A percentile compares a stretch with the other conserved stretches of the same genome.
Evolutionary conservation across 2,113 vertebrate genomes (phyloP).

Genomic region (Notarius lentiginosus): DNA sequence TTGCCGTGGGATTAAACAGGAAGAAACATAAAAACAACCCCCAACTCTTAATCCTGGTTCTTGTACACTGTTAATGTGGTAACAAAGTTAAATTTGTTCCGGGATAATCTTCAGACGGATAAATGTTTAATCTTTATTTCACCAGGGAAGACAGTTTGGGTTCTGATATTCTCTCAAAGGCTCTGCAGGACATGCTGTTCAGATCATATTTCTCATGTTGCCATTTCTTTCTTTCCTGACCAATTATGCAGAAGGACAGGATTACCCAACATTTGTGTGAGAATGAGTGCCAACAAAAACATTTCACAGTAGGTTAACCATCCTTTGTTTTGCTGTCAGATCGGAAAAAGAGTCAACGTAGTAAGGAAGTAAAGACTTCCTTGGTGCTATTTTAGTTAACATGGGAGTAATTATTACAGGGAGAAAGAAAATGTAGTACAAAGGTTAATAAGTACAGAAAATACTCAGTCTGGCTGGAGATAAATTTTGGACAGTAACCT

Average conservation of each 20-base stretch:
- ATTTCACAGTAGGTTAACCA: slow-evolving; percentile 18
- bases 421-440: neutral
- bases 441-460: neutral
- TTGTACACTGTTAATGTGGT: slow-evolving; percentile 67
- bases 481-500: slow-evolving; percentile 5
- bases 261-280: slow-evolving; percentile 26
- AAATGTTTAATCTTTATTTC: slow-evolving; percentile 63
- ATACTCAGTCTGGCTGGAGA: neutral
- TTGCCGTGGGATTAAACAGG: slow-evolving; percentile 55
- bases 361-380: slow-evolving; percentile 18
- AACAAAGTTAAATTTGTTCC: slow-evolving; percentile 58
- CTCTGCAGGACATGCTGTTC: slow-evolving; percentile 53
- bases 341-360: slow-evolving; percentile 4
- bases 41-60: slow-evolving; percentile 52
- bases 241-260: slow-evolving; percentile 30
- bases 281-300: slow-evolving; percentile 21
- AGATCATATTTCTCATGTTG: slow-evolving; percentile 54
- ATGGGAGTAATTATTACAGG: slow-evolving; percentile 21
- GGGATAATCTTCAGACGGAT: slow-evolving; percentile 69
- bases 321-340: slow-evolving; percentile 26
- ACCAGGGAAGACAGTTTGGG: neutral
- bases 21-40: slow-evolving; percentile 58
- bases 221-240: slow-evolving; percentile 26
- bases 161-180: slow-evolving; percentile 35
- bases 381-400: slow-evolving; percentile 10